Evolutionary conservation across 2,888 invertebrate species (phyloP), one percentile per base, ranked within the genome.

Genomic region (Iselma pallidipennis): DNA sequence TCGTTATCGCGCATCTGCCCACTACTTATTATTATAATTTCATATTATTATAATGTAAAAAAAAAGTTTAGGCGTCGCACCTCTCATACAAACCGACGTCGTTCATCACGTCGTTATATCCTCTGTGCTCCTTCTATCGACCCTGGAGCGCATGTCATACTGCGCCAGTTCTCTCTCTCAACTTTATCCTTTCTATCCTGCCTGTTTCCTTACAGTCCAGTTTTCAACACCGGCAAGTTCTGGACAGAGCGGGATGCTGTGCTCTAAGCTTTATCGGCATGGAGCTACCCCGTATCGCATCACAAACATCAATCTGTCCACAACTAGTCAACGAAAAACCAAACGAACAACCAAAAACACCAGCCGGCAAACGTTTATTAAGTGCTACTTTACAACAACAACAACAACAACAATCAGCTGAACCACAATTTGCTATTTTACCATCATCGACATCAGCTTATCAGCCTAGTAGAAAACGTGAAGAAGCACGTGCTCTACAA

Each of bases 401-500:
- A 50, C n/a, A 55, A 42, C 50, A 31, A 12, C 33, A 54, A 54
- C 23, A 21, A 55, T 28, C 59, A 66, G 70, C 68, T 69, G 79
- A 80, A 69, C 80, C 81, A 26, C 77, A 81, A 68, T 79, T 82
- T 70, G 78, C 80, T 29, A 72, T 79, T 55, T 71, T 81, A 65
- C 80, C 81, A 51, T 74, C 77, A 51, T 74, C 77, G 28, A 75
- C 79, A 45, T 75, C 80, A 59, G 83, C 84, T 72, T 87, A 87
- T 72, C 88, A 88, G 69, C 90, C 90, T 48, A 86, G 88, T 65
- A 83, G 87, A 65, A 83, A 82, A 65, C 84, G 89, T 33, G 91
- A 91, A 78, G 91, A 91, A 80, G 86, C 89, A 63, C 83, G 84
- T 52, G 88, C 89, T 37, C 83, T 91, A 74, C 88, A 89, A 72